Evolutionary conservation across 2,113 vertebrate species (phyloP).

Genomic region (Ailurus styani): DNA sequence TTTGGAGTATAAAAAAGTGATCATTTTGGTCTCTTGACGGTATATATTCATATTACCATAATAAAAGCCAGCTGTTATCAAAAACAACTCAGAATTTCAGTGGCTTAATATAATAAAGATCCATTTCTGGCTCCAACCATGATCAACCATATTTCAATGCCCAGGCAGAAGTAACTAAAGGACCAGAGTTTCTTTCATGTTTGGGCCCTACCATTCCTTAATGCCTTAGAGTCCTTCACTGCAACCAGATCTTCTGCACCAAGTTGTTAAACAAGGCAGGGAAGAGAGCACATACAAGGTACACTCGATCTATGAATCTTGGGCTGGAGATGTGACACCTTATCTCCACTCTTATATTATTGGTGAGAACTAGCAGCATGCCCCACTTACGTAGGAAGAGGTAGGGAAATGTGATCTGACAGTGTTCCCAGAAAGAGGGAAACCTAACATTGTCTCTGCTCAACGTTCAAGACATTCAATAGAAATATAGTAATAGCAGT

Average conservation of each 20-base stretch:
- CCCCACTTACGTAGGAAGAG: not conserved
- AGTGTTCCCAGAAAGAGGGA: not conserved
- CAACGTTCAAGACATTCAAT: not conserved
- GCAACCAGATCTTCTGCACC: not conserved
- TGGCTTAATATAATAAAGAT: not conserved
- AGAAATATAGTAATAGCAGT: not conserved
- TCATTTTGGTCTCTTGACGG: not conserved
- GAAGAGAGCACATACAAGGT: not conserved
- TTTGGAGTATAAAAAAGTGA: not conserved
- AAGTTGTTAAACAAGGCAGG: not conserved
- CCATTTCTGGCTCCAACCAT: not conserved
- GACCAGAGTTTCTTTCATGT: not conserved
- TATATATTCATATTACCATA: not conserved
- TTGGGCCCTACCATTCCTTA: not conserved
- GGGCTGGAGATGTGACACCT: not conserved
- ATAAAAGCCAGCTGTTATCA: not conserved
- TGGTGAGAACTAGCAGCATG: not conserved
- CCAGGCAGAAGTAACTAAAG: not conserved
- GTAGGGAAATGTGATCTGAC: not conserved
- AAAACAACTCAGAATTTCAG: not conserved
- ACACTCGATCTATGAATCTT: not conserved
- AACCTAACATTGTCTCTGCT: not conserved
- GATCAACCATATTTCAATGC: not conserved
- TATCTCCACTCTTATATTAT: not conserved
- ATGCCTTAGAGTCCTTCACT: not conserved